phyloP scores from a whole-genome alignment of 2,888 invertebrate genomes.

The Scrobipalpa atriplicella region DNA sequence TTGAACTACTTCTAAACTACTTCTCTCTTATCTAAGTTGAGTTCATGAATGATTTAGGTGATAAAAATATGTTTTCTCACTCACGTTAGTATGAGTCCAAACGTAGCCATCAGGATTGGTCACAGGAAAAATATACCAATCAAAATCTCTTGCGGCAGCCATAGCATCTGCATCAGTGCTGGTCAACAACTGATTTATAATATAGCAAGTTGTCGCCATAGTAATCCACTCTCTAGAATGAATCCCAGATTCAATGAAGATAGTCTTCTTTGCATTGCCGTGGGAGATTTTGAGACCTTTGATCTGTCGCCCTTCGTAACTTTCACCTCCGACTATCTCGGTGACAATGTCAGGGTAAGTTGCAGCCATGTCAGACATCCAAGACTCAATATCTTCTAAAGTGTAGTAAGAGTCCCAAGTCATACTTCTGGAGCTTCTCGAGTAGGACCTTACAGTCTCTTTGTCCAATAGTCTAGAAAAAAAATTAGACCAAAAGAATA shows the following conservation, averaged over 20 bases:
- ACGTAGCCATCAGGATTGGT: conserved; percentile 91
- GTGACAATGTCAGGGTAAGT: conserved; percentile 72
- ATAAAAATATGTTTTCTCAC: conserved; percentile 21
- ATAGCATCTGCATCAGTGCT: conserved; percentile 72
- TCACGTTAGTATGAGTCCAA: conserved; percentile 84
- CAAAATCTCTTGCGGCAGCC: conserved; percentile 79
- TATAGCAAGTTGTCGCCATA: conserved; percentile 83
- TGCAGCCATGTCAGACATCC: conserved; percentile 78
- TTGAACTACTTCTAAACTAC: too few relatives aligned
- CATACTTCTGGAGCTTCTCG: conserved; percentile 58
- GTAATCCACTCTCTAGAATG: conserved; percentile 91
- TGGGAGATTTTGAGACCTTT: conserved; percentile 77
- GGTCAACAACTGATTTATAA: conserved; percentile 83
- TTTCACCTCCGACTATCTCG: conserved; percentile 61
- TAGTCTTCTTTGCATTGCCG: conserved; percentile 54
- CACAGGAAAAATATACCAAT: conserved; percentile 90
- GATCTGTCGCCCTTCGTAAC: conserved; percentile 72
- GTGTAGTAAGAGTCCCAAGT: conserved; percentile 84
- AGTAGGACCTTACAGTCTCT: conserved; percentile 60
- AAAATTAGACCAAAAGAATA: not conserved
- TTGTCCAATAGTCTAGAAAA: conserved; percentile 77
- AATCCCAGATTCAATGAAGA: conserved; percentile 81
- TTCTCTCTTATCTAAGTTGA: too few relatives aligned
- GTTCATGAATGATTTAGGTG: too few relatives aligned
- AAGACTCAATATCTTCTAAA: conserved; percentile 82